These are phyloP conservation scores for Malthinus flaveolus DNA, from an alignment of 2,888 invertebrate species.

Conservation along the genomic window DNA sequence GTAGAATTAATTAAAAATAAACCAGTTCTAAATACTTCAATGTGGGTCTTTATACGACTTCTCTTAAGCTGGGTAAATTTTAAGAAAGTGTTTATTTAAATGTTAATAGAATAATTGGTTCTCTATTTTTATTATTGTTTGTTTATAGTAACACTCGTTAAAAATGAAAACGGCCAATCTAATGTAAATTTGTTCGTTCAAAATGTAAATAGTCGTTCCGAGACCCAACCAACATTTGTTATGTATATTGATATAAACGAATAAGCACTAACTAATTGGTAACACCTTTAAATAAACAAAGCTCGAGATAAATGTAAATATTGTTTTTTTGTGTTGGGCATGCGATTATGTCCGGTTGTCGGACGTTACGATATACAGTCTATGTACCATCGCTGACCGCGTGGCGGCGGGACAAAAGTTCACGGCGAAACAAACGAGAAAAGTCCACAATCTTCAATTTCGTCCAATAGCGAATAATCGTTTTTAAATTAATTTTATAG, in stretches of 20 bases:
- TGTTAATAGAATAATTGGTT: slow-evolving; percentile 11
- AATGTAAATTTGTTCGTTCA: slow-evolving; percentile 27
- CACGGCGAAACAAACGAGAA: slow-evolving; percentile 4
- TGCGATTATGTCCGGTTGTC: slow-evolving; percentile 21
- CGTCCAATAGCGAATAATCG: slow-evolving; percentile 20
- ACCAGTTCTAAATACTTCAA: slow-evolving; percentile 3
- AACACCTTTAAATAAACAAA: slow-evolving; percentile 52
- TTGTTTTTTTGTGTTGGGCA: slow-evolving; percentile 28
- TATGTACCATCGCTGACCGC: slow-evolving; percentile 15
- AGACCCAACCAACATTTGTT: slow-evolving; percentile 23
- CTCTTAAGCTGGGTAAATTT: not conserved
- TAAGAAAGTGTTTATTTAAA: slow-evolving; percentile 1
- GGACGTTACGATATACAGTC: slow-evolving; percentile 10
- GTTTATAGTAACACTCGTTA: slow-evolving; percentile 21
- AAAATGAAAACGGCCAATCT: slow-evolving; percentile 30
- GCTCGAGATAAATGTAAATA: slow-evolving; percentile 35
- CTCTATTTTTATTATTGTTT: slow-evolving; percentile 9
- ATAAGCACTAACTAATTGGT: slow-evolving; percentile 50
- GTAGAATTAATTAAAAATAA: slow-evolving; percentile 5
- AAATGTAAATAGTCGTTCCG: slow-evolving; percentile 25
- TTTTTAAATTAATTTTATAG: slow-evolving; percentile 18
- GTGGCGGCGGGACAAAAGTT: slow-evolving; percentile 1
- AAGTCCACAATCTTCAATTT: slow-evolving; percentile 11
- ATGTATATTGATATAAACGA: slow-evolving; percentile 47
- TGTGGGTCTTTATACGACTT: slow-evolving; percentile 4